A percentile compares a stretch with the other conserved stretches of the same genome.
Conservation (phyloP, 2,113 vertebrate genomes). For the Tiliqua scincoides region DNA sequence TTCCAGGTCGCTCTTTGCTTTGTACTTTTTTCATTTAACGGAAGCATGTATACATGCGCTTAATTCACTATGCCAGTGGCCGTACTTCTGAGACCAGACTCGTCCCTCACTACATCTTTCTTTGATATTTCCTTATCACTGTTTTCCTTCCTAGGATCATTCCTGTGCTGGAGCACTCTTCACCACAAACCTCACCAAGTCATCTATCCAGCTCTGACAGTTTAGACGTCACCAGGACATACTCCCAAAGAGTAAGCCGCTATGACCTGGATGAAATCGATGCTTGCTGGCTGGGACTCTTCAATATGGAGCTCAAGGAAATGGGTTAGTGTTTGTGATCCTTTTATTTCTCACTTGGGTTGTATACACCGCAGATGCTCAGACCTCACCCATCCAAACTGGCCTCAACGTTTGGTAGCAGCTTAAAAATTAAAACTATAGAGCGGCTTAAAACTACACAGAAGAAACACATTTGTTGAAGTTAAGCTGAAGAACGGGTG, state of each 20-base stretch:
- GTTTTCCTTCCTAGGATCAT: constrained; percentile 71
- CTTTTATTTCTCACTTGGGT: neutral
- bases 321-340: constrained; percentile 82
- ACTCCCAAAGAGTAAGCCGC: constrained; percentile 81
- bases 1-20: neutral
- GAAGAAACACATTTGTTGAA: no score
- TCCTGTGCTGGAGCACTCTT: constrained; percentile 71
- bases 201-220: constrained; percentile 62
- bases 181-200: constrained; percentile 54
- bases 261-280: constrained; percentile 98
- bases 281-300: constrained; percentile 91
- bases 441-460: no score
- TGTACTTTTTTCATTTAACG: neutral
- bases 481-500: no score
- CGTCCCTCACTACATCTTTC: neutral
- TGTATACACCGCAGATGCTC: neutral
- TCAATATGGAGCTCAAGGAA: constrained; percentile 92
- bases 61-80: neutral
- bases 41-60: neutral
- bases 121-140: neutral
- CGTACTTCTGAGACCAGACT: neutral
- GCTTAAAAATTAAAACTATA: neutral
- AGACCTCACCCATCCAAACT: neutral
- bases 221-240: constrained; percentile 75
- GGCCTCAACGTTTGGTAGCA: neutral